These are phyloP conservation scores for Drosophila ogumai DNA, from an alignment of 1,140 invertebrate genomes.

Conservation along the genomic window DNA sequence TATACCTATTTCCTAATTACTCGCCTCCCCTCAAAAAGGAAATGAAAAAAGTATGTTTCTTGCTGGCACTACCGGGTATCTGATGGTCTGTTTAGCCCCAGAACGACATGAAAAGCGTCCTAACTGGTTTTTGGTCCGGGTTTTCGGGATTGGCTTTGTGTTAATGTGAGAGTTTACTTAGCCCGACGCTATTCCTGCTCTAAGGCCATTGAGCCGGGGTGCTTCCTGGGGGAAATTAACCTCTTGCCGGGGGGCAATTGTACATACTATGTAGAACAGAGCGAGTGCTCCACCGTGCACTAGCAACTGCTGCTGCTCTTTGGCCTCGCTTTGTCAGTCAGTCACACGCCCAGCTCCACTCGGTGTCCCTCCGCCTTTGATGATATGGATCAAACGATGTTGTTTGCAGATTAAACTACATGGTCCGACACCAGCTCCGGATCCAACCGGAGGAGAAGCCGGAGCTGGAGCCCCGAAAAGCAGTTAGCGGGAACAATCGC, in stretches of 20 bases:
- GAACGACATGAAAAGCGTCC: conserved; percentile 1
- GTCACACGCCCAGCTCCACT: conserved; percentile 3
- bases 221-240: conserved; percentile 81
- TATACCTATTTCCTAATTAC: conserved; percentile 21
- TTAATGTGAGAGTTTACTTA: conserved; percentile 79
- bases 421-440: conserved; percentile 50
- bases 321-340: conserved; percentile 47
- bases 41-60: conserved; percentile 8
- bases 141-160: conserved; percentile 47
- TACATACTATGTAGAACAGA: neutral
- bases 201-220: conserved; percentile 72
- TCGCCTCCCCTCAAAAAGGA: neutral
- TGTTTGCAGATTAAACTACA: conserved; percentile 79
- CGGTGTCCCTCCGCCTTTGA: conserved; percentile 15
- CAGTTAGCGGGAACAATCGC: conserved; percentile 52
- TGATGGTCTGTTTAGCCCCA: conserved; percentile 20
- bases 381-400: conserved; percentile 82
- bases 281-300: conserved; percentile 28
- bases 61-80: conserved; percentile 14
- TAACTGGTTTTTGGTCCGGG: conserved; percentile 40
- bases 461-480: conserved; percentile 48
- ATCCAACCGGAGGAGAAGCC: conserved; percentile 19
- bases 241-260: conserved; percentile 60
- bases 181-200: conserved; percentile 63
- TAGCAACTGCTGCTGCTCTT: conserved; percentile 43